These are phyloP conservation scores for Myotis pilosus DNA, from an alignment of 2,797 vertebrate genomes.

Conservation along the genomic window DNA sequence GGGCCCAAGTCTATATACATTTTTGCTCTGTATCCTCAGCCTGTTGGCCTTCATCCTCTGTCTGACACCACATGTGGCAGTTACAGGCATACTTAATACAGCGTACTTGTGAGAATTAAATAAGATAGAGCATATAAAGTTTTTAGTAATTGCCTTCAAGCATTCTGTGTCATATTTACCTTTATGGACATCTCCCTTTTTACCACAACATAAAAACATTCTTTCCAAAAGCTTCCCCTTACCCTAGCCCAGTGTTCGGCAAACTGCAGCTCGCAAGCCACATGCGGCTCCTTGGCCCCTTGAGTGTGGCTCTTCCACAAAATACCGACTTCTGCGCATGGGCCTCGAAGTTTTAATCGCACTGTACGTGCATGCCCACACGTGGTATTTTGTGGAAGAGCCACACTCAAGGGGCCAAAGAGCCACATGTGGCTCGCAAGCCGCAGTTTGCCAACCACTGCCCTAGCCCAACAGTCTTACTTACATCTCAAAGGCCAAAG, in stretches of 20 bases:
- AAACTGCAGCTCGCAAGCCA: accelerated
- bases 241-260: neutral
- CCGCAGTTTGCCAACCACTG: too few relatives aligned
- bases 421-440: too few relatives aligned
- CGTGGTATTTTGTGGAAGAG: too few relatives aligned
- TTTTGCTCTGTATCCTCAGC: neutral
- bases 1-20: neutral
- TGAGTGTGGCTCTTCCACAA: too few relatives aligned
- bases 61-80: neutral
- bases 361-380: too few relatives aligned
- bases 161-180: neutral
- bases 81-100: neutral
- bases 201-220: neutral
- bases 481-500: neutral
- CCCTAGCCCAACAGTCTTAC: neutral
- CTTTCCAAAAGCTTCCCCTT: neutral
- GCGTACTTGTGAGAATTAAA: neutral
- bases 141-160: neutral
- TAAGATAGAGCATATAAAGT: neutral
- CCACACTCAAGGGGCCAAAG: too few relatives aligned
- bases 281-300: too few relatives aligned
- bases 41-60: neutral
- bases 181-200: neutral
- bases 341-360: too few relatives aligned
- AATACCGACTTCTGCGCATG: too few relatives aligned